Evolutionary conservation across 2,113 vertebrate genomes (phyloP), one percentile per base, ranked within the genome.

Genomic region (Lathamus discolor): DNA sequence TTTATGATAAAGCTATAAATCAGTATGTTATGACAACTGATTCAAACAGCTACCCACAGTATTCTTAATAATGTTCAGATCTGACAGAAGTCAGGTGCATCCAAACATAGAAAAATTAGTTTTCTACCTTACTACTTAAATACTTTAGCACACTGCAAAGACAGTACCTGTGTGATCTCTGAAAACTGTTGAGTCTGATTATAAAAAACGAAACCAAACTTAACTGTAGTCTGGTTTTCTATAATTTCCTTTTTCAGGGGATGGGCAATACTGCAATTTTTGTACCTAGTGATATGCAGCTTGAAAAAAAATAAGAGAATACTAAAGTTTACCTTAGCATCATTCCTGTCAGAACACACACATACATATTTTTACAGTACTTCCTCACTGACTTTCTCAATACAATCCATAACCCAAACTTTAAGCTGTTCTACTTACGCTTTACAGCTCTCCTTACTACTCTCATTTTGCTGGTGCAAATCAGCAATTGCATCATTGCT

Each of bases 401-500:
- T 62, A 24, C 41, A 41, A 80, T 20, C 20, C 48, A 3, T 35
- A 93, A 31, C 62, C 86, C 88, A 67, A 91, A 85, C 81, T 35
- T 74, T 37, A n/a, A 79, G 44, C 82, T 93, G 35, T 69, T 55
- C 95, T 96, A 98, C 98, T 98, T 91, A 98, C 98, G 0, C 63
- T 33, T 63, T 91, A 94, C 88, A 95, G 67, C 16, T 97, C 73
- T 97, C 96, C 91, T 96, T 98, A 76, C 78, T 96, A 5, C 48
- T 96, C 69, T 97, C 75, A 8, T 90, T 98, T 80, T 96, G 96
- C 85, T 97, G 98, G 70, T 25, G 86, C 59, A 98, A 95, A 92
- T 97, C 80, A 93, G 54, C 68, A 95, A 98, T 96, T 78, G 86
- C 92, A 43, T 98, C 97, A 31, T 97, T 98, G 93, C 80, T 90